Conservation (phyloP, 2,113 vertebrate genomes). For the Anser cygnoides region DNA sequence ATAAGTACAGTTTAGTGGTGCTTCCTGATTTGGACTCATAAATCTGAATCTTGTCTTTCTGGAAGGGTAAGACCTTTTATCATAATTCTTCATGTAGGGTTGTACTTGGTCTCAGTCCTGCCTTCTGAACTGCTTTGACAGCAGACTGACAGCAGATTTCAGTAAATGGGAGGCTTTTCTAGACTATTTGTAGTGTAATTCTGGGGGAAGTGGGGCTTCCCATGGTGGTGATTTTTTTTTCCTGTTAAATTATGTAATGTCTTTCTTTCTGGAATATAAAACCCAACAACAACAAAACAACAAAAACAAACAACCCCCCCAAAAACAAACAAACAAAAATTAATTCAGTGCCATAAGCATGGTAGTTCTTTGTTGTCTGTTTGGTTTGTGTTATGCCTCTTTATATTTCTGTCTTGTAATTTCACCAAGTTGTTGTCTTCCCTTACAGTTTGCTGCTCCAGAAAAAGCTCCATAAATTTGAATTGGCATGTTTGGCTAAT, state of each 20-base stretch:
- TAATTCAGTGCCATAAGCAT: not conserved
- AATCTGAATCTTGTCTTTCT: not conserved
- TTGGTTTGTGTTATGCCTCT: not conserved
- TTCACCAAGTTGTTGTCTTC: not conserved
- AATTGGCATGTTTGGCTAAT: conserved; percentile 95
- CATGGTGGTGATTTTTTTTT: not conserved
- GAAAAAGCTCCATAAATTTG: conserved; percentile 98
- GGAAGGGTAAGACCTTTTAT: not conserved
- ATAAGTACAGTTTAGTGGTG: not conserved
- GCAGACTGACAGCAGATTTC: not conserved
- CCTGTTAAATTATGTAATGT: not conserved
- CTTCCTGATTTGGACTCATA: not conserved
- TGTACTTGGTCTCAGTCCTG: not conserved
- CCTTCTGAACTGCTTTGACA: not conserved
- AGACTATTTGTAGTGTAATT: not conserved
- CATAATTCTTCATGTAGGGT: not conserved
- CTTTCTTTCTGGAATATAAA: not conserved
- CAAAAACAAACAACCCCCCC: too few relatives aligned
- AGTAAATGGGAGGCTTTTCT: not conserved
- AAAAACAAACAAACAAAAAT: not conserved
- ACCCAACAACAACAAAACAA: too few relatives aligned
- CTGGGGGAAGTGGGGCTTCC: not conserved
- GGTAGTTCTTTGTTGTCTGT: not conserved
- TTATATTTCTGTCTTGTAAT: not conserved
- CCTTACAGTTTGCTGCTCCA: conserved; percentile 89